Percentiles rank a stretch among this genome's conserved stretches.
These are phyloP conservation scores for Platypus cylindrus DNA, from an alignment of 2,888 invertebrate species.

Conservation along the genomic window DNA sequence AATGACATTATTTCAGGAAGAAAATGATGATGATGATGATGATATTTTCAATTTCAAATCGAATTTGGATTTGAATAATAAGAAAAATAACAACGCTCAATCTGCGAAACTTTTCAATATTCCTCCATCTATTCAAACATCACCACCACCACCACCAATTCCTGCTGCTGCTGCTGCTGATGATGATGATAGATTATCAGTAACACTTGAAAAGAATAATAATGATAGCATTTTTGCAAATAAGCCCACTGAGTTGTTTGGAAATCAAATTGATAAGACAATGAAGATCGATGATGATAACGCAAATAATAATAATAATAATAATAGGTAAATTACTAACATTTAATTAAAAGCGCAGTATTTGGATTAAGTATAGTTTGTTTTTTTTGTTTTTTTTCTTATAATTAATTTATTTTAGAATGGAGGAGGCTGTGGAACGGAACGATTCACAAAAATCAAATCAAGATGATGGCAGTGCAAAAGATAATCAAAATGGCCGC, in stretches of 20 bases:
- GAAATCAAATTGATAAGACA: no score
- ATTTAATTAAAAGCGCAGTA: no score
- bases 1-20: neutral
- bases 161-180: no score
- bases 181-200: no score
- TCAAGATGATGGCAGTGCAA: constrained; percentile 3
- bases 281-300: no score
- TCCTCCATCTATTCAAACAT: neutral
- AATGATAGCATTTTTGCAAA: neutral
- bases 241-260: constrained; percentile 5
- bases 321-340: no score
- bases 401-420: no score
- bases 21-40: neutral
- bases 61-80: neutral
- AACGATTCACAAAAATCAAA: neutral
- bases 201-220: neutral
- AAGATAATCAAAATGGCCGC: neutral
- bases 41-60: neutral
- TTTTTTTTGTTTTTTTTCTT: no score
- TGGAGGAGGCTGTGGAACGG: constrained; percentile 5
- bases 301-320: no score
- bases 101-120: neutral
- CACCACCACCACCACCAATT: no score
- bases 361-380: no score
- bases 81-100: neutral